Conservation (phyloP, 2,797 vertebrate genomes). For the Myotis findleyi region DNA sequence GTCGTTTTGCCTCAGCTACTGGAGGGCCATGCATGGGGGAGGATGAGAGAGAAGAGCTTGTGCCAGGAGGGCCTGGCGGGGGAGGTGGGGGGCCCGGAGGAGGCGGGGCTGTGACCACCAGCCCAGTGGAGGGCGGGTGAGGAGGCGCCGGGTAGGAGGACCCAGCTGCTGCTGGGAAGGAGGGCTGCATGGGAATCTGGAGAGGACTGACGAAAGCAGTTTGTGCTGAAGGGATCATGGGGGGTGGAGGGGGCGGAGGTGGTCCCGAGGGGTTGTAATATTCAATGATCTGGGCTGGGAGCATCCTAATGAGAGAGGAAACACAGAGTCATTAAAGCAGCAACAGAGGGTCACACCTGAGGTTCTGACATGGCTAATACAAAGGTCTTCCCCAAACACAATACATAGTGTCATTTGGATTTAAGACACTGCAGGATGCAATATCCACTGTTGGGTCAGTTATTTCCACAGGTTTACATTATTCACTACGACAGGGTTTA, state of each 20-base stretch:
- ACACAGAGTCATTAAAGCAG: constrained; percentile 57
- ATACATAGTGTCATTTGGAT: fast-evolving
- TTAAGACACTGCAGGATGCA: neutral
- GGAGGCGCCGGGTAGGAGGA: constrained; percentile 88
- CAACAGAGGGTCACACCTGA: neutral
- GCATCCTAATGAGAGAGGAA: constrained; percentile 86
- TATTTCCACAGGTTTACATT: neutral
- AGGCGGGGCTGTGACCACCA: constrained; percentile 89
- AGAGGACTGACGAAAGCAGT: constrained; percentile 96
- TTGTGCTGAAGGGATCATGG: constrained; percentile 95
- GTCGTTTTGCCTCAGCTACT: constrained; percentile 85
- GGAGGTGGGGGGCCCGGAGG: constrained; percentile 95
- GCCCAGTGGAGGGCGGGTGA: constrained; percentile 89
- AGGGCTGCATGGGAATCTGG: constrained; percentile 89
- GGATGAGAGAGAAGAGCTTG: constrained; percentile 90
- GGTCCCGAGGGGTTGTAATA: constrained; percentile 89
- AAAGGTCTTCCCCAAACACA: neutral
- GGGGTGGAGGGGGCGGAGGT: constrained; percentile 87
- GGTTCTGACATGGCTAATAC: fast-evolving
- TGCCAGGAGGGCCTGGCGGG: constrained; percentile 89
- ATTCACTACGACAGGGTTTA: neutral
- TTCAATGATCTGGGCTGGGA: constrained; percentile 90
- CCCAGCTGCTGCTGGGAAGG: constrained; percentile 86
- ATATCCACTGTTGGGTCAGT: neutral
- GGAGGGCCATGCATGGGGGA: constrained; percentile 87